phyloP scores from a whole-genome alignment of 2,797 vertebrate species.

The Vultur gryphus region DNA sequence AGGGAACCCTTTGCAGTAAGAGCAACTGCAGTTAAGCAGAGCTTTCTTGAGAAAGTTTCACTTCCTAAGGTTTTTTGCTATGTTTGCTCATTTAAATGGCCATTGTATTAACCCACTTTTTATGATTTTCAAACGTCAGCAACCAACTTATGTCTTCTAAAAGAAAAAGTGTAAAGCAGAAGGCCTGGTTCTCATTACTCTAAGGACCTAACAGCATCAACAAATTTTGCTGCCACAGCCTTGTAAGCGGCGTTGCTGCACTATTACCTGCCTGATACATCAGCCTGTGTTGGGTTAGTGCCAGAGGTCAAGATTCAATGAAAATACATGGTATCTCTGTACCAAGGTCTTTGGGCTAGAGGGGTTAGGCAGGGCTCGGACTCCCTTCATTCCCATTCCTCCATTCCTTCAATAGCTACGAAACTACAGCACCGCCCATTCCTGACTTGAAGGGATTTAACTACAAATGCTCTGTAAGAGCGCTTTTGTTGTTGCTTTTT shows the following conservation, averaged over 20 bases:
- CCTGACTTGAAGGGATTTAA: neutral
- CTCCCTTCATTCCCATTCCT: neutral
- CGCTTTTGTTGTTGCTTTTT: neutral
- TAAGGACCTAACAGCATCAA: neutral
- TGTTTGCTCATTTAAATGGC: conserved; percentile 50
- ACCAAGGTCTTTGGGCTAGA: neutral
- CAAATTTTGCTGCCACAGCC: neutral
- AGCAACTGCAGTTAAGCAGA: neutral
- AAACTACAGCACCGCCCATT: neutral
- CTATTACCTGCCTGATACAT: neutral
- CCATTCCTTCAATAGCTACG: neutral
- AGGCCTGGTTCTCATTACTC: neutral
- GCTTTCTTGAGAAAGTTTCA: conserved; percentile 65
- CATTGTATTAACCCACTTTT: conserved; percentile 37
- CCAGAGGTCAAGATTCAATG: neutral
- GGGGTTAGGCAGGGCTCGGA: neutral
- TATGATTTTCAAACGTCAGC: conserved; percentile 24
- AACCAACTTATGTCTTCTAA: neutral
- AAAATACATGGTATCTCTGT: neutral
- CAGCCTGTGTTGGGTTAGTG: neutral
- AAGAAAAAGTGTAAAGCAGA: neutral
- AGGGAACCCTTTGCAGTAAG: neutral
- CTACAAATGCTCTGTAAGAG: neutral
- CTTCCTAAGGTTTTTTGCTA: conserved; percentile 49
- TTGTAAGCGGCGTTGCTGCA: neutral